Percentiles rank a stretch among this genome's conserved stretches.
phyloP scores from a whole-genome alignment of 1,140 invertebrate species.

The Nebria ingens region DNA sequence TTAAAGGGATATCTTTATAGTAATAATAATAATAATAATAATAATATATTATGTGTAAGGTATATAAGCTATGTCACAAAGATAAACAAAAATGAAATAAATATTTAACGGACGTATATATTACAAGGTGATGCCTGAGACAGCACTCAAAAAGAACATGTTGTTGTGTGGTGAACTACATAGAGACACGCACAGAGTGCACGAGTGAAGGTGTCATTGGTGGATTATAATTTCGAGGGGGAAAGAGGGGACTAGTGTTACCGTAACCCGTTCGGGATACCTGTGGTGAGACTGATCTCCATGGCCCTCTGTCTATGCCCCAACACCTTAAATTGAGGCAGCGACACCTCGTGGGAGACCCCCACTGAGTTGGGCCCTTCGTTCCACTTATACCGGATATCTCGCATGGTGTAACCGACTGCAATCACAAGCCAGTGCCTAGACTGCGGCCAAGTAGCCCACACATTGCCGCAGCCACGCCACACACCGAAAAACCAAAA shows the following conservation, averaged over 20 bases:
- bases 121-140: conserved; percentile 6
- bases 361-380: conserved; percentile 85
- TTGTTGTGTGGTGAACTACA: neutral
- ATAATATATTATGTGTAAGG: too few relatives aligned
- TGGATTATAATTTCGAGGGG: neutral
- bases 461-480: conserved; percentile 4
- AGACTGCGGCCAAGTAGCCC: conserved; percentile 1
- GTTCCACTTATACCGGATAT: conserved; percentile 94
- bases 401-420: conserved; percentile 96
- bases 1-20: too few relatives aligned
- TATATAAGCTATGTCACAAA: too few relatives aligned
- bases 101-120: neutral
- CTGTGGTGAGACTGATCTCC: conserved; percentile 87
- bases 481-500: conserved; percentile 1
- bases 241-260: conserved; percentile 14
- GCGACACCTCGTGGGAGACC: conserved; percentile 82
- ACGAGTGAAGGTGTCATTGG: neutral
- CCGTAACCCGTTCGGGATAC: conserved; percentile 41
- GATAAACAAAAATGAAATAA: too few relatives aligned
- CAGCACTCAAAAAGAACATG: neutral
- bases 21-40: too few relatives aligned
- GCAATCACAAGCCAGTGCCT: conserved; percentile 47
- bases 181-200: neutral
- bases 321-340: conserved; percentile 90
- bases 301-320: conserved; percentile 80